phyloP scores from a whole-genome alignment of 2,888 invertebrate species.

The Ochlodes sylvanus region DNA sequence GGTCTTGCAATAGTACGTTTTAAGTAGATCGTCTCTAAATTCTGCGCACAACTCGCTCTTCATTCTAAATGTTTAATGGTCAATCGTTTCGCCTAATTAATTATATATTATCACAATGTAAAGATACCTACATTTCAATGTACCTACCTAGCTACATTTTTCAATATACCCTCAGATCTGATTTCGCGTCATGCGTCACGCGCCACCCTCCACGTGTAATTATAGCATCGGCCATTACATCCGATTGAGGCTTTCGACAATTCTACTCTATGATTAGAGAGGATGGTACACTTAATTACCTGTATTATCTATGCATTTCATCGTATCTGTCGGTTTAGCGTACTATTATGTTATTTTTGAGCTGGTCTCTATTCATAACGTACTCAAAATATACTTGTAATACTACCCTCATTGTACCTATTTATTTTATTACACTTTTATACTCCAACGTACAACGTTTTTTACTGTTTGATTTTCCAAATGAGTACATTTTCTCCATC shows the following conservation, averaged over 20 bases:
- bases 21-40: conserved; percentile 60
- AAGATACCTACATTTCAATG: conserved; percentile 14
- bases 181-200: conserved; percentile 42
- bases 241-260: conserved; percentile 13
- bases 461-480: conserved; percentile 60
- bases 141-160: no score
- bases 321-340: conserved; percentile 63
- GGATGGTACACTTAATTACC: conserved; percentile 62
- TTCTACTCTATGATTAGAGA: conserved; percentile 39
- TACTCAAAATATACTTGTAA: conserved; percentile 75
- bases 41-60: conserved; percentile 64
- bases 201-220: conserved; percentile 34
- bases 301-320: conserved; percentile 79
- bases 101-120: conserved; percentile 20
- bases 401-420: conserved; percentile 21
- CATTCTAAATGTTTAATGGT: conserved; percentile 25
- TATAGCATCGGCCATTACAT: conserved; percentile 27
- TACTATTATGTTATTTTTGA: conserved; percentile 66
- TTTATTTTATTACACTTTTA: conserved; percentile 15
- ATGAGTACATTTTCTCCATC: conserved; percentile 50
- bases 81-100: conserved; percentile 20
- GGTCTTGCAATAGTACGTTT: conserved; percentile 76
- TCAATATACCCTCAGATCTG: conserved; percentile 41
- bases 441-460: conserved; percentile 53
- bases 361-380: conserved; percentile 81